A percentile compares a stretch with the other conserved stretches of the same genome.
These are phyloP conservation scores for Marmota flaviventris DNA, from an alignment of 2,113 vertebrate genomes.

Conservation along the genomic window DNA sequence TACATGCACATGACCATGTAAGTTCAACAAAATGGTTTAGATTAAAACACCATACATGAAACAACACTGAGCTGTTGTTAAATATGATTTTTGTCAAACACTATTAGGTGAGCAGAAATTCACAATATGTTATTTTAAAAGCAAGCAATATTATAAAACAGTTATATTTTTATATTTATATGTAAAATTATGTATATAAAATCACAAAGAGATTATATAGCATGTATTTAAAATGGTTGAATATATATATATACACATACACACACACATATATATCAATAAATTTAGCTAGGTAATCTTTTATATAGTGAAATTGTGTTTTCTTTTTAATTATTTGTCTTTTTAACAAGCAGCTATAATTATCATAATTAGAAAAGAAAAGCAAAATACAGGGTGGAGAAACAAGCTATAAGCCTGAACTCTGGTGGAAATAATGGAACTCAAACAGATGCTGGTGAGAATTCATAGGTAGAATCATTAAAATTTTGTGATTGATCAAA, in stretches of 20 bases:
- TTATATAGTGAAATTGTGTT: neutral
- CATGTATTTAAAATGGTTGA: neutral
- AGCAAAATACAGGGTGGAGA: neutral
- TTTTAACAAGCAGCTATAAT: constrained; percentile 14
- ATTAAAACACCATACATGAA: neutral
- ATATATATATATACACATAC: neutral
- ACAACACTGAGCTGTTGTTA: neutral
- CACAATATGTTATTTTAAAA: neutral
- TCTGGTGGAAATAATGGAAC: neutral
- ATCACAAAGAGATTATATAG: neutral
- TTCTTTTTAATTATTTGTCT: neutral
- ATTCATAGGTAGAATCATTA: neutral
- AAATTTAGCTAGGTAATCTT: neutral
- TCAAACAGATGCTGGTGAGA: neutral
- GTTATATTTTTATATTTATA: neutral
- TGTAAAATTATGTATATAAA: neutral
- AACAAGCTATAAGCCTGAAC: neutral
- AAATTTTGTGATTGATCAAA: neutral
- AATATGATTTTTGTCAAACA: constrained; percentile 6
- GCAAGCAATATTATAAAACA: neutral
- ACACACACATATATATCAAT: neutral
- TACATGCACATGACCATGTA: neutral
- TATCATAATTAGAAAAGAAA: constrained; percentile 6
- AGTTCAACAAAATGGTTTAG: neutral
- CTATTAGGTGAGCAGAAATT: neutral